Evolutionary conservation across 1,140 invertebrate species (phyloP), one percentile per base, ranked within the genome.

Genomic region (Coptotermes formosanus): DNA sequence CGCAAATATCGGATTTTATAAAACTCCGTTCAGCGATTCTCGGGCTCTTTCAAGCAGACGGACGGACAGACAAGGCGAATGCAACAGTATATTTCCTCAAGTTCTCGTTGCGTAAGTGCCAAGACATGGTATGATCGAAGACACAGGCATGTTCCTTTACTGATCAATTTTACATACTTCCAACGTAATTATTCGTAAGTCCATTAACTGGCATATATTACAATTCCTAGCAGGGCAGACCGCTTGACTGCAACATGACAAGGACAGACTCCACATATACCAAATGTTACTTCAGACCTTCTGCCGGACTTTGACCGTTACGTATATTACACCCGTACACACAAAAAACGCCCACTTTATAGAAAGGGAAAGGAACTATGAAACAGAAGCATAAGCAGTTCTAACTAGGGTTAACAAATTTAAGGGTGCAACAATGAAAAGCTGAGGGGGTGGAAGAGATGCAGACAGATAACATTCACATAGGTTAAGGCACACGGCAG

Each of bases 381-480:
- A 30, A 75, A 25, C n/a, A 75, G 59, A 23, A 75, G 64, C n/a
- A 75, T 12, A 75, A 75, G 64, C 64, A 75, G 64, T 75, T 55
- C 19, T 55, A 55, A 55, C 52, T 19, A 55, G 52, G 52, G 52
- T 55, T 55, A 75, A 75, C 64, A 75, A 75, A 75, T 30, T n/a
- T 30, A 75, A 75, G 64, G 64, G 64, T 30, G n/a, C 25, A 19
- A 75, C 64, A 75, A 75, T 75, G 64, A 75, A 75, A 75, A n/a
- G 64, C 25, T 75, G 64, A 75, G 64, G 64, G 64, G 64, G 64
- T 75, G 64, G 14, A 75, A 30, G 16, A 75, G 64, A 75, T 75
- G 64, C 64, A 75, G 64, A 75, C 64, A 75, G 64, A 75, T 75
- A 75, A 75, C n/a, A 75, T 75, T 75, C 64, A 75, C 64, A 30